phyloP scores from a whole-genome alignment of 2,888 invertebrate species.

The Ernsta delagoae region DNA sequence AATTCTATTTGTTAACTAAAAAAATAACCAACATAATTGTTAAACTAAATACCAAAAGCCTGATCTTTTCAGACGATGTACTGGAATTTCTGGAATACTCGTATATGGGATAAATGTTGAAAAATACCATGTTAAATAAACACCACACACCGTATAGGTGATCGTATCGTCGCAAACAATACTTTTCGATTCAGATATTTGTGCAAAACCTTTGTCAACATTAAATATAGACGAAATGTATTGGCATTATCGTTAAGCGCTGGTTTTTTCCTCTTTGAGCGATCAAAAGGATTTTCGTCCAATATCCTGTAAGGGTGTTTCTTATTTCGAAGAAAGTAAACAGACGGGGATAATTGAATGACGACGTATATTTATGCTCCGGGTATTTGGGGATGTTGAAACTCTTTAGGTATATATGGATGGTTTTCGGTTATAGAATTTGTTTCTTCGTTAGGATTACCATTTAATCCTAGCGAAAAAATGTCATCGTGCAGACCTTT shows the following conservation, averaged over 20 bases:
- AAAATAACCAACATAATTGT: no score
- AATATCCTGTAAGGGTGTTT: conserved; percentile 21
- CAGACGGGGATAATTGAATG: conserved; percentile 19
- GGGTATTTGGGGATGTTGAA: neutral
- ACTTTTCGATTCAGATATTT: conserved; percentile 11
- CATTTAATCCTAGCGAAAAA: no score
- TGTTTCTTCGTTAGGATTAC: no score
- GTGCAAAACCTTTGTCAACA: conserved; percentile 19
- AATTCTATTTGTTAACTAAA: no score
- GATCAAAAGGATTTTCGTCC: conserved; percentile 22
- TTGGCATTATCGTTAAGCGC: conserved; percentile 4
- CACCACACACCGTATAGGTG: no score
- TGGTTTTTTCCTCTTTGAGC: conserved; percentile 18
- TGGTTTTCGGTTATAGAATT: neutral
- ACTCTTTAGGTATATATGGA: neutral
- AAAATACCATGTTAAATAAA: no score
- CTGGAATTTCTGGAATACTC: no score
- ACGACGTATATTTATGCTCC: neutral
- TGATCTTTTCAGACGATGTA: no score
- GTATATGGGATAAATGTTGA: no score
- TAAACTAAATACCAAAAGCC: no score
- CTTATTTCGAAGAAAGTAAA: conserved; percentile 16
- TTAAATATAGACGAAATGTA: conserved; percentile 10
- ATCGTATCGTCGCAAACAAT: no score
- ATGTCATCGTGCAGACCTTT: no score